phyloP scores from a whole-genome alignment of 2,113 vertebrate species.

The Dipodomys merriami region DNA sequence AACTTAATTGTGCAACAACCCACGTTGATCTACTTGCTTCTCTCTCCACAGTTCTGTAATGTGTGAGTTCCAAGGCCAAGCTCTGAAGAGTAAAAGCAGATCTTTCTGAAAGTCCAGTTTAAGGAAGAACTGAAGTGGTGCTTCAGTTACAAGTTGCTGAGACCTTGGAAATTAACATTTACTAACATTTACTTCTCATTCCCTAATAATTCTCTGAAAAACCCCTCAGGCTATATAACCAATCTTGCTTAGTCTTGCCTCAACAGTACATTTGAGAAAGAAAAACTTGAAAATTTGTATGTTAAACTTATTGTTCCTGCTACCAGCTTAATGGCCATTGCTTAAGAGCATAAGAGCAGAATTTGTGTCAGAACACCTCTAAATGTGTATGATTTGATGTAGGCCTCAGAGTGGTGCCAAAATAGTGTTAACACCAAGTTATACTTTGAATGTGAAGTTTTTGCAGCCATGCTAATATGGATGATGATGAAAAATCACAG shows the following conservation, averaged over 20 bases:
- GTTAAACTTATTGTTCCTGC: background rate
- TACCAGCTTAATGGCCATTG: background rate
- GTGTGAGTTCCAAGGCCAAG: background rate
- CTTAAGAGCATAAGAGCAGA: background rate
- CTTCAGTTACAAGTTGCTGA: background rate
- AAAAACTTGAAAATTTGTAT: constrained; percentile 33
- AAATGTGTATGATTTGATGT: background rate
- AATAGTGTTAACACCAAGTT: background rate
- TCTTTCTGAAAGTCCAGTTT: constrained; percentile 45
- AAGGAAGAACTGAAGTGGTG: background rate
- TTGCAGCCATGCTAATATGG: background rate
- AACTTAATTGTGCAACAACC: background rate
- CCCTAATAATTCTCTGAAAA: constrained; percentile 62
- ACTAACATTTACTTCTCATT: constrained; percentile 60
- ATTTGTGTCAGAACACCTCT: background rate
- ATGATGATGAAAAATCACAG: constrained; percentile 14
- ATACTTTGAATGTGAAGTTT: constrained; percentile 25
- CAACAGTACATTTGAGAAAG: constrained; percentile 42
- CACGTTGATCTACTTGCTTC: background rate
- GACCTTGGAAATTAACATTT: constrained; percentile 18
- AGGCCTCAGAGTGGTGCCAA: background rate
- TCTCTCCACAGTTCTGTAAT: background rate
- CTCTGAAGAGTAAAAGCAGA: background rate
- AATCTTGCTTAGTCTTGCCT: constrained; percentile 53
- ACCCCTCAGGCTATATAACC: constrained; percentile 48